Evolutionary conservation across 23 tunicate genomes (phyloP).

Genomic region (Phallusia fumigata): DNA sequence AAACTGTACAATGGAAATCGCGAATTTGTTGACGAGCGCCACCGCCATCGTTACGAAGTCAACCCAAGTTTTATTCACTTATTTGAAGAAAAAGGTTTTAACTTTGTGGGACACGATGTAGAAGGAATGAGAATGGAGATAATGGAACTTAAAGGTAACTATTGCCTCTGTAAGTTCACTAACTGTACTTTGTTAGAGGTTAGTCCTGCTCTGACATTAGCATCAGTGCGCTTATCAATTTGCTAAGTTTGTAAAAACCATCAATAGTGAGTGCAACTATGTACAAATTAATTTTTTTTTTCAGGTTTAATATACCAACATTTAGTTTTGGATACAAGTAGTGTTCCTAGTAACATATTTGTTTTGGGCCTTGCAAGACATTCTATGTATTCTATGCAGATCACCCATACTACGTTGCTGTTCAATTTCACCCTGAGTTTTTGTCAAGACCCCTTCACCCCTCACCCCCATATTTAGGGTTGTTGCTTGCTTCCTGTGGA

Average conservation of each 20-base stretch:
- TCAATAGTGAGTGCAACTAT: background rate
- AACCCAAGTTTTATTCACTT: constrained; percentile 73
- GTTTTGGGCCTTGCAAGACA: too few relatives aligned
- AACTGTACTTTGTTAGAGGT: too few relatives aligned
- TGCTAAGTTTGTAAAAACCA: background rate
- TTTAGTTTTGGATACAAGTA: too few relatives aligned
- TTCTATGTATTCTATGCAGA: constrained; percentile 24
- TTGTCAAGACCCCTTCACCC: constrained; percentile 80
- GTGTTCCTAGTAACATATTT: too few relatives aligned
- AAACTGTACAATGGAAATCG: constrained; percentile 53
- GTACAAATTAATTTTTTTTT: too few relatives aligned
- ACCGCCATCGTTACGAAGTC: constrained; percentile 95
- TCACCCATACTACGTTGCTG: constrained; percentile 92
- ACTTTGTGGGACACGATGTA: constrained; percentile 78
- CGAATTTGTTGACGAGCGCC: constrained; percentile 77
- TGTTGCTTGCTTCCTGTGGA: constrained; percentile 72
- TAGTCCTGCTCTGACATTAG: too few relatives aligned
- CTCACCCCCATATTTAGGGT: constrained; percentile 91
- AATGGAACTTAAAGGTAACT: constrained; percentile 75
- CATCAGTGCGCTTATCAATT: too few relatives aligned
- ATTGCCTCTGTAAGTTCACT: too few relatives aligned
- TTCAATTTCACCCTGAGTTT: constrained; percentile 97
- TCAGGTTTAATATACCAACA: too few relatives aligned
- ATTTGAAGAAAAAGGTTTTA: constrained; percentile 83
- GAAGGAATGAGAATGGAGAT: constrained; percentile 94